A percentile compares a stretch with the other conserved stretches of the same genome.
phyloP scores from a whole-genome alignment of 2,113 vertebrate genomes.

The Pampusana beccarii region DNA sequence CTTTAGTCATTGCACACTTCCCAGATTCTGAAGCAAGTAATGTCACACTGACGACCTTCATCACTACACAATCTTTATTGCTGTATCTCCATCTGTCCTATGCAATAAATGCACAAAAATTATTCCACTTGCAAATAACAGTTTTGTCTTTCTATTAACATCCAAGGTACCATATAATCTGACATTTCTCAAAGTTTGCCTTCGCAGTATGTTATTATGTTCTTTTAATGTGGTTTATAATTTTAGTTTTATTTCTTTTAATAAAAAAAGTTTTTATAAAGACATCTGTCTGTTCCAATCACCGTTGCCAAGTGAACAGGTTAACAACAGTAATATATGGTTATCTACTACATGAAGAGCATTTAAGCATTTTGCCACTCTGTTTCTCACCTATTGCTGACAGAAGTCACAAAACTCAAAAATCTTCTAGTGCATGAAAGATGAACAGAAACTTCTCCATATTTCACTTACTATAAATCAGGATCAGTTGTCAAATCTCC shows the following conservation, averaged over 20 bases:
- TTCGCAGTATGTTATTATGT: background rate
- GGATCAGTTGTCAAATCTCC: background rate
- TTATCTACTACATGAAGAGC: fast-evolving
- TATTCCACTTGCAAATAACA: background rate
- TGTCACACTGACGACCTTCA: background rate
- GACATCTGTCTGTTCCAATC: background rate
- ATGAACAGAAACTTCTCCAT: background rate
- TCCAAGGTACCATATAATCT: background rate
- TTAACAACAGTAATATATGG: background rate
- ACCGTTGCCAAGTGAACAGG: background rate
- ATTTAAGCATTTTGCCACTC: background rate
- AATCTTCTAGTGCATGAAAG: background rate
- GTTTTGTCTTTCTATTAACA: background rate
- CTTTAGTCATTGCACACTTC: background rate
- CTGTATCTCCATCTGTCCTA: background rate
- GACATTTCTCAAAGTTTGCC: background rate
- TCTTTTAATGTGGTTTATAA: background rate
- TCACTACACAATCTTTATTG: background rate
- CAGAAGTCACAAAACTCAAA: background rate
- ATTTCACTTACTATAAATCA: background rate
- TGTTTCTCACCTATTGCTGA: background rate
- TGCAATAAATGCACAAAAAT: background rate
- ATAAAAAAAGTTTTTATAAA: background rate
- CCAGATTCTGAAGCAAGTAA: background rate
- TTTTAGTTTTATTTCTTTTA: background rate